A percentile compares a stretch with the other conserved stretches of the same genome.
These are phyloP conservation scores for Meteorus colon DNA, from an alignment of 2,888 invertebrate species.

Conservation along the genomic window DNA sequence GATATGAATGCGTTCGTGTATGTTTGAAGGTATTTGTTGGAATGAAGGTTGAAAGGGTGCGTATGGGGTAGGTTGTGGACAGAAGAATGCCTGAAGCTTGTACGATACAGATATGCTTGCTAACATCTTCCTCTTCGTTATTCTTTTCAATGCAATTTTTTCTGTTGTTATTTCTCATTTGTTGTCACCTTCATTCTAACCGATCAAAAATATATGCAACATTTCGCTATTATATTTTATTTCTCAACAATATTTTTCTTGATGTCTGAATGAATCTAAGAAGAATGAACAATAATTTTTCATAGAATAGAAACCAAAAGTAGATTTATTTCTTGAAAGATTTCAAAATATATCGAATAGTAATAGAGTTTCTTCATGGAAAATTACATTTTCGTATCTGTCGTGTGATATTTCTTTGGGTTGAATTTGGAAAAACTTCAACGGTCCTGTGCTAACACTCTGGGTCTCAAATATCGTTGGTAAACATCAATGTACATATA, in stretches of 20 bases:
- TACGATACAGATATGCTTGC: slow-evolving; percentile 40
- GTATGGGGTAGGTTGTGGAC: slow-evolving; percentile 25
- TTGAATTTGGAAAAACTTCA: too few relatives aligned
- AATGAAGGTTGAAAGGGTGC: slow-evolving; percentile 12
- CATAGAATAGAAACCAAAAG: not conserved
- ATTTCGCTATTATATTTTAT: not conserved
- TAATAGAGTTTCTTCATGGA: too few relatives aligned
- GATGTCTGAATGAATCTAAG: not conserved
- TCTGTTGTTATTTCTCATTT: slow-evolving; percentile 27
- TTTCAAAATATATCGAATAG: too few relatives aligned
- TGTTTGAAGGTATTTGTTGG: slow-evolving; percentile 24
- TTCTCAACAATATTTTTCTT: not conserved
- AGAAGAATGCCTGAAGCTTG: slow-evolving; percentile 40
- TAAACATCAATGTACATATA: too few relatives aligned
- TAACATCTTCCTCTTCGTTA: not conserved
- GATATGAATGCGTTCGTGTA: slow-evolving; percentile 59
- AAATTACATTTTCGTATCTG: too few relatives aligned
- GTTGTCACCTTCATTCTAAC: slow-evolving; percentile 1
- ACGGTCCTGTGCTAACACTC: too few relatives aligned
- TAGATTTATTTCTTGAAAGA: too few relatives aligned
- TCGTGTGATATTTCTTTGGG: too few relatives aligned
- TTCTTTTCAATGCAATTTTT: not conserved
- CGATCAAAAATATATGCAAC: not conserved
- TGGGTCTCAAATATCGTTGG: too few relatives aligned
- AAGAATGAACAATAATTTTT: not conserved